These are phyloP conservation scores for Dryadula phaetusa DNA, from an alignment of 2,888 invertebrate species.

Conservation along the genomic window DNA sequence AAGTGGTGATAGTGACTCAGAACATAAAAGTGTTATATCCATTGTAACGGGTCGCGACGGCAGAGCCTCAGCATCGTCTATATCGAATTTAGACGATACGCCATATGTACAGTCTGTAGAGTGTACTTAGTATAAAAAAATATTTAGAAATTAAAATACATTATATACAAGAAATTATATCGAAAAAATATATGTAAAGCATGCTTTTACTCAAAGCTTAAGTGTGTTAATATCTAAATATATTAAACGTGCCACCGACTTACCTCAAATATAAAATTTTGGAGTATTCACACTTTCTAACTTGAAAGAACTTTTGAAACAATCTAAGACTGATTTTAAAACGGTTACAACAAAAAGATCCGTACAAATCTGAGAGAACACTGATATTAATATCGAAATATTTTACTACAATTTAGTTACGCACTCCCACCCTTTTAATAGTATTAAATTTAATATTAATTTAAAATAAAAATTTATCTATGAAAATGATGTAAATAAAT, in stretches of 20 bases:
- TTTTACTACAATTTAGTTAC: neutral
- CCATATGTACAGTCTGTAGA: constrained; percentile 72
- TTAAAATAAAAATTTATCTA: neutral
- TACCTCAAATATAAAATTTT: constrained; percentile 57
- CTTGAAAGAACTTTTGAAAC: neutral
- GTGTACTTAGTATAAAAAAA: constrained; percentile 55
- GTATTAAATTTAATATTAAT: neutral
- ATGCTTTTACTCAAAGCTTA: too few species aligned
- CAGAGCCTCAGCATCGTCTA: constrained; percentile 65
- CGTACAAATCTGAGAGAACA: neutral
- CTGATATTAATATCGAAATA: neutral
- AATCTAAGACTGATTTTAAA: constrained; percentile 8
- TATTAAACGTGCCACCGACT: constrained; percentile 55
- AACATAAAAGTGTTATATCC: constrained; percentile 79
- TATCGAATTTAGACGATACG: constrained; percentile 67
- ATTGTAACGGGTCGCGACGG: constrained; percentile 74
- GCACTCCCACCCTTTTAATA: neutral
- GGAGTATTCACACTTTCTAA: neutral
- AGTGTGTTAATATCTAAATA: constrained; percentile 3
- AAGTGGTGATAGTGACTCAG: constrained; percentile 80
- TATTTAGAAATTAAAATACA: constrained; percentile 41
- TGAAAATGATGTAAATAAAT: neutral
- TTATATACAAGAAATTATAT: neutral
- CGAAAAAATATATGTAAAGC: too few species aligned
- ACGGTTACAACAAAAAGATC: neutral